phyloP scores from a whole-genome alignment of 2,113 vertebrate genomes.

The Campylorhamphus procurvoides region DNA sequence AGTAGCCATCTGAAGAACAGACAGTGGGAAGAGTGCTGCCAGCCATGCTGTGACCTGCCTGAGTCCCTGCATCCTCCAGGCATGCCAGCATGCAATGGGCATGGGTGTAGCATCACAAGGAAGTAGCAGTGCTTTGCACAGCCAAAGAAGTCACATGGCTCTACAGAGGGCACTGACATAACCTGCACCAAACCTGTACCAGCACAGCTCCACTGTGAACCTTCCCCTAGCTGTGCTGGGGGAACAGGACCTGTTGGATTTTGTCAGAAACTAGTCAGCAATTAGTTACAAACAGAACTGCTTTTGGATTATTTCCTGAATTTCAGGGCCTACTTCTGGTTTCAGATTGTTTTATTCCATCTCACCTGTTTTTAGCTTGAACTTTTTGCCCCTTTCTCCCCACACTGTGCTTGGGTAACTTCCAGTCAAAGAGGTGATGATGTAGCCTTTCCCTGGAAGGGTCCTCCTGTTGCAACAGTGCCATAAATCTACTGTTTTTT shows the following conservation, averaged over 20 bases:
- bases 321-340: background rate
- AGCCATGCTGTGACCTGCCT: background rate
- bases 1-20: background rate
- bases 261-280: background rate
- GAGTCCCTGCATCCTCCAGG: background rate
- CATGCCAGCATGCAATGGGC: background rate
- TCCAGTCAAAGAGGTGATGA: background rate
- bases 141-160: accelerated
- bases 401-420: background rate
- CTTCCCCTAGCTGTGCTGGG: background rate
- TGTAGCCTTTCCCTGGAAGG: background rate
- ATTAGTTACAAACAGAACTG: background rate
- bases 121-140: background rate
- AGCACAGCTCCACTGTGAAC: background rate
- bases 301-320: background rate
- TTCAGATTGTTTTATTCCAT: background rate
- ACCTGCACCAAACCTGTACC: background rate
- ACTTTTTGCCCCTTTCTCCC: background rate
- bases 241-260: background rate
- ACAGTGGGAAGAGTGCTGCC: background rate
- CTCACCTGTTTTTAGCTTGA: background rate
- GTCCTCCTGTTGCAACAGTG: background rate
- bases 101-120: background rate
- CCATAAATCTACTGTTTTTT: background rate
- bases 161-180: background rate